phyloP scores from a whole-genome alignment of 2,888 invertebrate genomes.

The Nycteola revayana region DNA sequence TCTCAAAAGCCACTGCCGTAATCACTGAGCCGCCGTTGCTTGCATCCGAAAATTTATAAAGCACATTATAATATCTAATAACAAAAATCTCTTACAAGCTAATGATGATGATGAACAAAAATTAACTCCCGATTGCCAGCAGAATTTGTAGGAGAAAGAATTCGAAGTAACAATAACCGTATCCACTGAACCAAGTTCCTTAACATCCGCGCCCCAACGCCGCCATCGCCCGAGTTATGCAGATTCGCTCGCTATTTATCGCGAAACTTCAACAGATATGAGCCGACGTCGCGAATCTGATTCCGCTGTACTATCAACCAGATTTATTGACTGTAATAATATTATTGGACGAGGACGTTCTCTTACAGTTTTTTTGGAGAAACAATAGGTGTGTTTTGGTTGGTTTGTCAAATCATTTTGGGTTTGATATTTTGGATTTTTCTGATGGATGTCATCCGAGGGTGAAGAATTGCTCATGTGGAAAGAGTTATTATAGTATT shows the following conservation, averaged over 20 bases:
- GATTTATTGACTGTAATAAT: constrained; percentile 70
- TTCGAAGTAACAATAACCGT: constrained; percentile 5
- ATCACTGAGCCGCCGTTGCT: no score
- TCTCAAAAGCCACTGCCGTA: no score
- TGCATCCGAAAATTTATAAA: no score
- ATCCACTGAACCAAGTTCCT: background rate
- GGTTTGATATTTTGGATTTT: constrained; percentile 13
- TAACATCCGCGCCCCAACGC: constrained; percentile 41
- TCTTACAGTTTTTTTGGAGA: constrained; percentile 25
- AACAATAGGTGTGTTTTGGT: constrained; percentile 36
- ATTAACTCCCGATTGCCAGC: no score
- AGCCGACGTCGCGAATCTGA: constrained; percentile 77
- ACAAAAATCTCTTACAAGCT: no score
- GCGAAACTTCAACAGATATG: constrained; percentile 77
- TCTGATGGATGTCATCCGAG: no score
- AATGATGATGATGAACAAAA: no score
- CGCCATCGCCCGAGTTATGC: constrained; percentile 72
- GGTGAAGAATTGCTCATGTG: no score
- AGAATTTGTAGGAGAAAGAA: no score
- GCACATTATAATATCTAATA: no score
- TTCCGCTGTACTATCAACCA: constrained; percentile 67
- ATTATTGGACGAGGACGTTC: constrained; percentile 33
- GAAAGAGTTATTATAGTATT: no score
- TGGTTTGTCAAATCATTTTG: constrained; percentile 32
- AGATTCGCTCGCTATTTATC: constrained; percentile 75